Conservation (phyloP, 1,140 invertebrate species). For the Chironomus striatipennis region DNA sequence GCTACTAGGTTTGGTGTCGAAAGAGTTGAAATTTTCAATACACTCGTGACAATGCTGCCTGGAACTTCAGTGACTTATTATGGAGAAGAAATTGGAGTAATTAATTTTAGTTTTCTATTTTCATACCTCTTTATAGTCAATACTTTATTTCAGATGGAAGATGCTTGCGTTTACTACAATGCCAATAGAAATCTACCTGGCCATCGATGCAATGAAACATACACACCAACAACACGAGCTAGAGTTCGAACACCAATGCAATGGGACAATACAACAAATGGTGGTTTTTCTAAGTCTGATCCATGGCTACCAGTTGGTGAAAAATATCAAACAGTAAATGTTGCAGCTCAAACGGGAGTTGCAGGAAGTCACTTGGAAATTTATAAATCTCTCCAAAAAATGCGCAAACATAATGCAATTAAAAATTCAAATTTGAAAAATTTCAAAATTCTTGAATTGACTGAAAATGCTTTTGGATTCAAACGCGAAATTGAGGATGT, state of each 20-base stretch:
- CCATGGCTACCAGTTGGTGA: conserved; percentile 53
- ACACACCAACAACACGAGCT: conserved; percentile 45
- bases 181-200: conserved; percentile 33
- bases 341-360: not conserved
- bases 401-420: conserved; percentile 26
- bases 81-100: conserved; percentile 59
- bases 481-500: not conserved
- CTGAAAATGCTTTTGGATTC: not conserved
- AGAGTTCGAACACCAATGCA: conserved; percentile 59
- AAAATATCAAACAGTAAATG: conserved; percentile 46
- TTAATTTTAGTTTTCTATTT: too few relatives aligned
- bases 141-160: conserved; percentile 49
- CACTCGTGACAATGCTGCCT: conserved; percentile 58
- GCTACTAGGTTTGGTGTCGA: conserved; percentile 41
- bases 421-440: not conserved
- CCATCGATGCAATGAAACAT: conserved; percentile 37
- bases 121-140: too few relatives aligned
- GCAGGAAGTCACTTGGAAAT: conserved; percentile 31
- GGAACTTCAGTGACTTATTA: conserved; percentile 61
- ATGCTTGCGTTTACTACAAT: conserved; percentile 48
- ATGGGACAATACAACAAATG: conserved; percentile 53
- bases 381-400: conserved; percentile 29
- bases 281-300: conserved; percentile 48
- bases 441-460: not conserved
- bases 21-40: conserved; percentile 51